Evolutionary conservation across 2,888 invertebrate genomes (phyloP), one percentile per base, ranked within the genome.

Genomic region (Mimas tiliae): DNA sequence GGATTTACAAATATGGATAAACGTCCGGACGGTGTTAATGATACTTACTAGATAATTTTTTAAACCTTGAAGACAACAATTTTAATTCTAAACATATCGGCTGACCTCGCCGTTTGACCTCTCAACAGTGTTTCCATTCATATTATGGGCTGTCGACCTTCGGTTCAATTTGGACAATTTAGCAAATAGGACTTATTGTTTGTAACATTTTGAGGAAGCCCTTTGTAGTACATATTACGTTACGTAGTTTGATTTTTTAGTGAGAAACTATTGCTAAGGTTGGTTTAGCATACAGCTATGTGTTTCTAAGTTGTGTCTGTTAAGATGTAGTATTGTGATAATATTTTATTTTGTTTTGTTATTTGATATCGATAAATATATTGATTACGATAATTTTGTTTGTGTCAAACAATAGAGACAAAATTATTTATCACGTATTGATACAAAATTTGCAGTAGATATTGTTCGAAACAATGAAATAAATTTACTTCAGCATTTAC

Each of bases 71-170:
- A 58, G 38, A 16, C 58, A 58, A 19, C 19, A 42, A 6, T 12
- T 45, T 12, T 6, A 58, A 58, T 42, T 42, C 6, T 58, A 38
- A 19, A 27, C 48, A 63, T 45, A 47, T 14, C 19, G 9, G n/a
- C 8, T 12, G 52, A 48, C 64, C 65, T 66, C 58, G 51, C 48
- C 55, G 27, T 63, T 65, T 69, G 74, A 74, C 79, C 81, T 82
- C 76, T 79, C 75, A 74, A 78, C 82, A 73, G 74, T 82, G 80
- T 79, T 76, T 79, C 79, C 79, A 79, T 84, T 86, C 80, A 78
- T 77, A 69, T 67, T 74, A 67, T 64, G n/a, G 67, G 67, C 53
- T 65, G 63, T 69, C 68, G 79, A 65, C 87, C 86, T 85, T 84
- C 81, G 67, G 62, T 72, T 70, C 77, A 82, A 83, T 84, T 86